Evolutionary conservation across 2,797 vertebrate species (phyloP).

Genomic region (Okamejei kenojei): DNA sequence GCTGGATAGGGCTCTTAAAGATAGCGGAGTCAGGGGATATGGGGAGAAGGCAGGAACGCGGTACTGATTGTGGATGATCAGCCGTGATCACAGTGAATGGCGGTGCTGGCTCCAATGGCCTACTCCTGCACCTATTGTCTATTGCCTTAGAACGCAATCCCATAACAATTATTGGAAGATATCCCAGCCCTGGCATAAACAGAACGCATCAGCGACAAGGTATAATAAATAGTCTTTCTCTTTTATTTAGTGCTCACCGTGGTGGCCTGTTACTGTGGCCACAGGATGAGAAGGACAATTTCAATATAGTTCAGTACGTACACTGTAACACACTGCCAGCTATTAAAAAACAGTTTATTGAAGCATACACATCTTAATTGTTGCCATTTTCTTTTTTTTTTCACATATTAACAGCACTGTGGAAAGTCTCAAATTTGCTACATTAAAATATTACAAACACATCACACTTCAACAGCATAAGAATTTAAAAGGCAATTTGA

Average conservation of each 20-base stretch:
- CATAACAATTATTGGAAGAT: background rate
- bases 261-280: background rate
- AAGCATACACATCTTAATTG: constrained; percentile 35
- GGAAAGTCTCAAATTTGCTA: constrained; percentile 36
- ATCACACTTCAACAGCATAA: constrained; percentile 37
- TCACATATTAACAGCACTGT: constrained; percentile 38
- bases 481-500: constrained; percentile 36
- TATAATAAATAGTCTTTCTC: constrained; percentile 32
- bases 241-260: constrained; percentile 36
- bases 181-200: constrained; percentile 4
- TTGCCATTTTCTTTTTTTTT: constrained; percentile 38
- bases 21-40: too few relatives aligned
- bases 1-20: too few relatives aligned
- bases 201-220: constrained; percentile 24
- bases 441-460: constrained; percentile 36
- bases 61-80: too few relatives aligned
- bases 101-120: too few relatives aligned
- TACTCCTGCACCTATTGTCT: background rate
- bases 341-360: constrained; percentile 38
- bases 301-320: constrained; percentile 36
- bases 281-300: constrained; percentile 24
- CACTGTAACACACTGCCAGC: constrained; percentile 37
- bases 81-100: too few relatives aligned
- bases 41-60: too few relatives aligned
- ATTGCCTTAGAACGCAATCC: background rate